Evolutionary conservation across 1,140 invertebrate species (phyloP), one percentile per base, ranked within the genome.

Genomic region (Glomeris maerens): DNA sequence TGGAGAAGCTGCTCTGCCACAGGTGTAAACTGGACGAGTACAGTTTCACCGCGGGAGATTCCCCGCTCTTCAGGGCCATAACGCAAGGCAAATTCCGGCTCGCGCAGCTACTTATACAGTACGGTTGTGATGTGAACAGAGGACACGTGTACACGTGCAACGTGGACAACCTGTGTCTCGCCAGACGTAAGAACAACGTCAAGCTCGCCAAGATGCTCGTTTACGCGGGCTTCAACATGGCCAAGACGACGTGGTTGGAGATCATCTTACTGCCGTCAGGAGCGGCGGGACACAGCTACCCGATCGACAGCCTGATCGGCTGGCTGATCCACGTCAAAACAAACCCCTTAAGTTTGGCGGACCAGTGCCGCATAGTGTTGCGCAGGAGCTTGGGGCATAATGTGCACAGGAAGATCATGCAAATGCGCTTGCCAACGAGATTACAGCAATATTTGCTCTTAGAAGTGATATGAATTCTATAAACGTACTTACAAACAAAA

Each of bases 41-140:
- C 57, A 58, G 67, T 55, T 61, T 66, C 25, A 62, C 69, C 21
- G 68, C 64, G 31, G 65, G 73, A 10, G 72, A 71, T 28, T 71
- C 72, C 2, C 73, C 74, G 0, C 48, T 75, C 46, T 66, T 66
- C 17, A 57, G 66, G 23, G 70, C 73, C 26, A 61, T 76, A 17
- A 57, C 68, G 27, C 36, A 68, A 27, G 62, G 68, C 21, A 67
- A 69, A 36, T 54, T 64, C 45, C 57, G 63, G 17, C 58, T 70
- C 27, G 72, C 71, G 0, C 64, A 66, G 27, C 52, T 68, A 23
- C 59, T 75, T 3, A 61, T 75, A 7, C 61, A 65, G 1, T 64
- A 72, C 46, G 74, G 74, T 40, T 64, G 67, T 45, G 63, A 72
- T 55, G 57, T 67, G 2, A 64, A 62, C 4, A 22, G 60, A 59